Conservation (phyloP, 2,797 vertebrate species). For the Takifugu rubripes region DNA sequence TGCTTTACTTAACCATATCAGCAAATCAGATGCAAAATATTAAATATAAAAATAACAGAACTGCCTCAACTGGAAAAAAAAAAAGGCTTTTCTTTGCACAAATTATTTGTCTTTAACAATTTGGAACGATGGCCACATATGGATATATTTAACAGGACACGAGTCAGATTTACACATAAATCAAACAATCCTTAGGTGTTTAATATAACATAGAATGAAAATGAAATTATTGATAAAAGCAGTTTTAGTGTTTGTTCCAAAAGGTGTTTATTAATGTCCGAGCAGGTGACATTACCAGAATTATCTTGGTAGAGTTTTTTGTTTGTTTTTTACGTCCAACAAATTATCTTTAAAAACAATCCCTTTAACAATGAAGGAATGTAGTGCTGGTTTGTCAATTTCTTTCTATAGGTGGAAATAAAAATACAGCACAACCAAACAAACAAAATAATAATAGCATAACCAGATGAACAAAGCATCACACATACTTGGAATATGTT, state of each 20-base stretch:
- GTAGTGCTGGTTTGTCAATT: conserved; percentile 56
- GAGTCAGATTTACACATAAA: too few relatives aligned
- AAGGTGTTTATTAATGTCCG: conserved; percentile 30
- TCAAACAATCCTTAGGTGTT: not conserved
- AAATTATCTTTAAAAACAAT: conserved; percentile 32
- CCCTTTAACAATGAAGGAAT: conserved; percentile 60
- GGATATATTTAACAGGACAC: conserved; percentile 12
- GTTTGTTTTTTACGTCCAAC: not conserved
- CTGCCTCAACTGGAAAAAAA: conserved; percentile 46
- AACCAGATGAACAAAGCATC: conserved; percentile 14
- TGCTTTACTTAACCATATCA: too few relatives aligned
- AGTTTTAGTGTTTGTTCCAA: conserved; percentile 1
- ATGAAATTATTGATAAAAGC: not conserved
- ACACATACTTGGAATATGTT: conserved; percentile 45
- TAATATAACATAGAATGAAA: conserved; percentile 10
- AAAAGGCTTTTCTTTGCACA: conserved; percentile 60
- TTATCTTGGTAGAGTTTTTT: conserved; percentile 1
- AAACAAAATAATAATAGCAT: conserved; percentile 3
- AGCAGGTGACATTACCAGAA: conserved; percentile 16
- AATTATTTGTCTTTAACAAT: conserved; percentile 57
- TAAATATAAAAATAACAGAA: conserved; percentile 70
- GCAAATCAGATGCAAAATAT: not conserved
- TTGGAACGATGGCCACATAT: conserved; percentile 25
- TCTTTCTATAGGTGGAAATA: conserved; percentile 19
- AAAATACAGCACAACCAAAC: conserved; percentile 26